Base-by-base conservation (phyloP, 2,888 invertebrate genomes). In the Rhimphoctona megacephalus region DNA sequence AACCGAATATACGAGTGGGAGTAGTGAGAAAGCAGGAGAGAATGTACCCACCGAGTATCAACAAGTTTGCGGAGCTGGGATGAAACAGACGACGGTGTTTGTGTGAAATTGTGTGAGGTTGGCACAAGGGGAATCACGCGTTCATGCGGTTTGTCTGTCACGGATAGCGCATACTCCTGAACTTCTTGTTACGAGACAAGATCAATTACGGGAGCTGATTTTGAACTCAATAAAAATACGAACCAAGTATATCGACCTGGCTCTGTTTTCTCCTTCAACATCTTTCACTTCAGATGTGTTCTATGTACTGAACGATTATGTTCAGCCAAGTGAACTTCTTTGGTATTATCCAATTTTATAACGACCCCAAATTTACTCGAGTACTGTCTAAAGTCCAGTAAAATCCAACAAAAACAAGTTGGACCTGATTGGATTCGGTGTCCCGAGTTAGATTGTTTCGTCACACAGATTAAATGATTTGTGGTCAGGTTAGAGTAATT, bases 41-140 rank as follows among this genome's bases (percentile, higher is more conserved):
- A 83, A 85, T 70, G 87, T 82, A 85, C 85, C 87, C 76, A 85
- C 76, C 67, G 79, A 85, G 85, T 87, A 87, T 87, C 87, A 87
- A 87, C 87, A 87, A 87, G 87, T 87, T 87, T 87, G 79, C 84
- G 54, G 74, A 69, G 70, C 84, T 49, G 81, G 74, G 74, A 80
- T 52, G 87, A 70, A 74, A 76, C 46, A 81, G 76, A 39, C 49
- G 52, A 49, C 22, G 78, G 14, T 54, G 52, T 61, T 33, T 81
- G 64, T 54, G 64, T 52, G 73, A 77, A 64, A 54, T 25, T 52
- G 57, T 73, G 61, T 61, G 69, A 54, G 73, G 69, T 74, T 85
- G 72, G 77, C 77, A 82, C 85, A 70, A 54, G 69, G 85, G 79
- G 77, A 72, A 85, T 82, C 85, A 79, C 86, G 79, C 79, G 81